Conservation (phyloP, 2,113 vertebrate species). For the Dicrurus megarhynchus region DNA sequence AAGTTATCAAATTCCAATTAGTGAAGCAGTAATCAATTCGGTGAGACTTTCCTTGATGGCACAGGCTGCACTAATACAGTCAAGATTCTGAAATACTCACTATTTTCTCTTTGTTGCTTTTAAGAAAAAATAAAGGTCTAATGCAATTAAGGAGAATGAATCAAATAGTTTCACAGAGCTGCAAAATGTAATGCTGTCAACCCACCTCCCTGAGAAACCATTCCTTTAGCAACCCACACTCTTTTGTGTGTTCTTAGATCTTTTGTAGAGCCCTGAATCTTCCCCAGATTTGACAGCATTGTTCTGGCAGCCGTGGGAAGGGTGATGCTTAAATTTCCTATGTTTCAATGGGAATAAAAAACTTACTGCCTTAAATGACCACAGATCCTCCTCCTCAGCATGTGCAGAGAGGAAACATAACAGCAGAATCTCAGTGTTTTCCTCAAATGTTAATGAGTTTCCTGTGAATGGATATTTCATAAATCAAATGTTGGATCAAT, state of each 20-base stretch:
- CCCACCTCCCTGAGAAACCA: conserved; percentile 6
- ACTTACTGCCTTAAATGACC: background rate
- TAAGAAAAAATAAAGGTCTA: background rate
- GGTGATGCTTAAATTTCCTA: background rate
- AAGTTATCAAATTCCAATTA: background rate
- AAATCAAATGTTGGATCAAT: background rate
- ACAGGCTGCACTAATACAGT: background rate
- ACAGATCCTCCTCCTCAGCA: background rate
- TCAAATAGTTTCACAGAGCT: conserved; percentile 1
- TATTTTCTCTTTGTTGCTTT: conserved; percentile 6
- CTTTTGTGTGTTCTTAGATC: conserved; percentile 10
- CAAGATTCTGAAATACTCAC: background rate
- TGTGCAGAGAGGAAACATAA: background rate
- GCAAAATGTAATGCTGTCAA: background rate
- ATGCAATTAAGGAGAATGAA: conserved; percentile 30
- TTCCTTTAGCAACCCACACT: background rate
- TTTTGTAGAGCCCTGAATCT: background rate
- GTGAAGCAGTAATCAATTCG: background rate
- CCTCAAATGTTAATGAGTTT: background rate
- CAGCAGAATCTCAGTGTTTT: background rate
- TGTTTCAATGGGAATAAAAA: background rate
- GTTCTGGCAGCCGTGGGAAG: conserved; percentile 15
- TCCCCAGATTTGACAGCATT: conserved; percentile 28
- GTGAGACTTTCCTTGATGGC: background rate
- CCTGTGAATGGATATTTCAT: background rate